Evolutionary conservation across 2,888 invertebrate genomes (phyloP), one percentile per base, ranked within the genome.

Genomic region (Drosophila suboccidentalis): DNA sequence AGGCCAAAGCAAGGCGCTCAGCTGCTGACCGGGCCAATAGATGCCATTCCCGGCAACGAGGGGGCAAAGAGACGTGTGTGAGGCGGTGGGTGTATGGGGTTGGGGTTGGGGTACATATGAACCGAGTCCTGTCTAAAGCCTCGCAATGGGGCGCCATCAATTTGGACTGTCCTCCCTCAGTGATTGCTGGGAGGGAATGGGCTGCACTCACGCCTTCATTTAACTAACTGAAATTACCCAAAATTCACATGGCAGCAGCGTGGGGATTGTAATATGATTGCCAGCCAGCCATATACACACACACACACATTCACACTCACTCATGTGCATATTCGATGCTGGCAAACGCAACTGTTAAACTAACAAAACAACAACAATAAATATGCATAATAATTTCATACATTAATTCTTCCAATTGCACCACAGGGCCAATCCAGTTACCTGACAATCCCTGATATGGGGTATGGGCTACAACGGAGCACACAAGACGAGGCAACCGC

Each of bases 371-470:
- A 47, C 29, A 59, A 84, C 70, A 75, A 86, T 83, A 88, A 85
- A 86, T 86, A 81, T 88, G 75, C 81, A 86, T 86, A 83, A 76
- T 84, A 84, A 84, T 84, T 76, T 77, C 77, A 78, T 80, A 71
- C 63, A 84, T 83, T 77, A 70, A 66, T 75, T 76, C 76, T 71
- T 70, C 17, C 54, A 53, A 49, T 61, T 51, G 58, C 63, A 73
- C 62, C 34, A 43, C n/a, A 17, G 26, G 17, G 29, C 29, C n/a
- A 13, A 19, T 34, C 4, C 32, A 10, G 43, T 22, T 32, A 10
- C 19, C n/a, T 50, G 26, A 29, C 10, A 4, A 22, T 29, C 9
- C 15, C 4, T 15, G 26, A 15, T 29, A 22, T 26, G 26, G 5
- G 29, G 10, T 4, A n/a, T 29, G n/a, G 29, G 32, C n/a, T 4